Conservation (phyloP, 2,113 vertebrate species). For the Puffinus mauretanicus region DNA sequence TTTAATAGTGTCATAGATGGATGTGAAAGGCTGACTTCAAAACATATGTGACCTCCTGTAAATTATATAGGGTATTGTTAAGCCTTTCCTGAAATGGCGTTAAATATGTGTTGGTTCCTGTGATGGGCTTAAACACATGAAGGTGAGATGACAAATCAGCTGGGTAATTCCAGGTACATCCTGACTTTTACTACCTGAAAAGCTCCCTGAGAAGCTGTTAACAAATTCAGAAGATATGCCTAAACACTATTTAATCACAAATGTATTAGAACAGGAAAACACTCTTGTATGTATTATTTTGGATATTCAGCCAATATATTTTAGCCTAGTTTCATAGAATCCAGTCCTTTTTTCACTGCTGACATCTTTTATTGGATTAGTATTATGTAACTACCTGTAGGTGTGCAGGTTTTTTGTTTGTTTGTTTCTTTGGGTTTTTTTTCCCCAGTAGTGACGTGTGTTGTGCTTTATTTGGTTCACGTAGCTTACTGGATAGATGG, state of each 20-base stretch:
- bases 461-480: not conserved
- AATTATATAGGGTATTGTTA: not conserved
- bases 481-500: not conserved
- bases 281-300: not conserved
- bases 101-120: not conserved
- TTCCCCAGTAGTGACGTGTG: not conserved
- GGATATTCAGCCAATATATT: not conserved
- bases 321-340: not conserved
- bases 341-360: not conserved
- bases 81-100: not conserved
- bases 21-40: conserved; percentile 7
- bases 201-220: not conserved
- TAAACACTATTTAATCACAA: not conserved
- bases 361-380: not conserved
- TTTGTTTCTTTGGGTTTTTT: not conserved
- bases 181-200: not conserved
- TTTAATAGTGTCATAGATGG: not conserved
- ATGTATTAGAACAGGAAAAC: not conserved
- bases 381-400: not conserved
- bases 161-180: not conserved
- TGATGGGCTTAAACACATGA: not conserved
- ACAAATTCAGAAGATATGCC: not conserved
- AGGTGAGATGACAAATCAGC: not conserved
- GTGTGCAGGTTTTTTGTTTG: rapidly evolving
- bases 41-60: not conserved